Evolutionary conservation across 1,140 invertebrate species (phyloP).

Genomic region (Harpegnathos saltator): DNA sequence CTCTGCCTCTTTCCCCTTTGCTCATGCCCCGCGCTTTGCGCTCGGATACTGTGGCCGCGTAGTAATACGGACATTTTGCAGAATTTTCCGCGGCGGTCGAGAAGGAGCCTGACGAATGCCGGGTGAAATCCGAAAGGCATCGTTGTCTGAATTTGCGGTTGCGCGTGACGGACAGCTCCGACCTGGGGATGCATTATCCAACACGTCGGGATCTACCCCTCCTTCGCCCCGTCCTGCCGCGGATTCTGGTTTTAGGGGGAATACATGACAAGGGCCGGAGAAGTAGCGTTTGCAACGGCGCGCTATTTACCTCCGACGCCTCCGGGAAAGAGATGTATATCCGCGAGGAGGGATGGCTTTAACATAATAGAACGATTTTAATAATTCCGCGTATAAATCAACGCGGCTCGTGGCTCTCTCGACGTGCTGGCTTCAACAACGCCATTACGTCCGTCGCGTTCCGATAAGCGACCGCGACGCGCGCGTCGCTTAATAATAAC

Average conservation of each 20-base stretch:
- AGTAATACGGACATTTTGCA: slow-evolving; percentile 41
- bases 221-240: neutral
- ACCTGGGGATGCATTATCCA: slow-evolving; percentile 66
- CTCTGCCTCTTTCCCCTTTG: too few species aligned
- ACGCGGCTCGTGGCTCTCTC: neutral
- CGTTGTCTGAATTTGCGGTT: slow-evolving; percentile 60
- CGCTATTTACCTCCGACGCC: slow-evolving; percentile 52
- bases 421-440: neutral
- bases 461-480: slow-evolving; percentile 47
- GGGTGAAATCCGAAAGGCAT: slow-evolving; percentile 63
- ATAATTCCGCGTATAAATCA: slow-evolving; percentile 57
- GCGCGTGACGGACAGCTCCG: slow-evolving; percentile 64
- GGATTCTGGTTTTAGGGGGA: slow-evolving; percentile 39
- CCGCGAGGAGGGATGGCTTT: slow-evolving; percentile 18
- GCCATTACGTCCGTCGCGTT: slow-evolving; percentile 8
- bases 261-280: slow-evolving; percentile 39
- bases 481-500: slow-evolving; percentile 20
- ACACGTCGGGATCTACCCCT: slow-evolving; percentile 45
- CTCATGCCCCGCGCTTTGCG: too few species aligned
- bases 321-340: slow-evolving; percentile 25
- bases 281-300: slow-evolving; percentile 34
- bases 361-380: slow-evolving; percentile 60
- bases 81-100: slow-evolving; percentile 7
- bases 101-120: slow-evolving; percentile 46
- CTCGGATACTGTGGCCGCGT: neutral